phyloP scores from a whole-genome alignment of 2,113 vertebrate species.

The Helogale parvula region DNA sequence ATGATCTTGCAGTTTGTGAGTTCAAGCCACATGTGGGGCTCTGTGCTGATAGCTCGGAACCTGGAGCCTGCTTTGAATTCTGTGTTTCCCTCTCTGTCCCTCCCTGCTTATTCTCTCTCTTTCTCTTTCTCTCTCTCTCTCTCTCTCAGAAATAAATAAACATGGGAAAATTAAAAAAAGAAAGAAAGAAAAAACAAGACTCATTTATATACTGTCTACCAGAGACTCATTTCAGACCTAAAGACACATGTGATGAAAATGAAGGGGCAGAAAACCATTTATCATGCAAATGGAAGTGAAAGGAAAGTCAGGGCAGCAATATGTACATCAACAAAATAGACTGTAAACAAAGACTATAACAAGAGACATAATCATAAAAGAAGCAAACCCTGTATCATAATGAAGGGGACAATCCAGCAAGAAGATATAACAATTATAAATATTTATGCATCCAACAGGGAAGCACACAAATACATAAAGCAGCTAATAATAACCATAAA shows the following conservation, averaged over 20 bases:
- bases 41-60: too few species aligned
- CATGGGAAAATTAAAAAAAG: too few species aligned
- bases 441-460: not conserved
- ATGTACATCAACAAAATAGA: not conserved
- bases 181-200: not conserved
- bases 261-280: not conserved
- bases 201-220: not conserved
- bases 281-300: not conserved
- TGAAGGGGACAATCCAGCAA: not conserved
- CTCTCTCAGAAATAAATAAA: too few species aligned
- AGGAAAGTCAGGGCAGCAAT: not conserved
- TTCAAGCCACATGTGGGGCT: too few species aligned
- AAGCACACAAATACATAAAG: not conserved
- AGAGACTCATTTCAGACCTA: not conserved
- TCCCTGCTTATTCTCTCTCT: too few species aligned
- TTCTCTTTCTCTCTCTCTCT: too few species aligned
- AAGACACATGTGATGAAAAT: not conserved
- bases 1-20: too few species aligned
- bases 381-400: not conserved
- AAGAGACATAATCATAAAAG: not conserved
- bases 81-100: too few species aligned
- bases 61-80: too few species aligned
- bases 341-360: not conserved
- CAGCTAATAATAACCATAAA: not conserved
- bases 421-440: not conserved